Base-by-base conservation (phyloP, 2,797 vertebrate species). In the Rhabdomys pumilio region DNA sequence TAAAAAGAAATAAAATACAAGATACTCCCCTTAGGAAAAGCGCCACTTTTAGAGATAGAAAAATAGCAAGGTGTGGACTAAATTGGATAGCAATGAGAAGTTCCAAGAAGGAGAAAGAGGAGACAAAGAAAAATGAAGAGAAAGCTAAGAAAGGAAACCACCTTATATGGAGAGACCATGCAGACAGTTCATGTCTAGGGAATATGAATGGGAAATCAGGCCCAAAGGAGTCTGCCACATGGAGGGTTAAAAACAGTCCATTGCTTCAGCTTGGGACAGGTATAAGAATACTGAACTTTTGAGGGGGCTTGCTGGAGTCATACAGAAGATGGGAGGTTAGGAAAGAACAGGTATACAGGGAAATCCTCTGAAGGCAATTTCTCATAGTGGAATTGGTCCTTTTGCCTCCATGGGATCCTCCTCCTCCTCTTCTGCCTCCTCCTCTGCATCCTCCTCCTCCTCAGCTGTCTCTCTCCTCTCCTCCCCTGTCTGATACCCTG, bases 81-180 rank as follows among this genome's bases (percentile, higher is more conserved):
- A 93, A 85, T 3, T 63, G 17, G 38, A 82, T 15, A 47, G 41
- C 61, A 69, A 4, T n/a, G 38, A 93, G 86, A 94, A 96, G 79
- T 0, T 79, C 57, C 89, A 89, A 69, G 86, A 93, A 93, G 41
- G 90, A 95, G 75, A 89, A 92, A 91, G 82, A 81, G 86, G 82
- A 81, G 86, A 69, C 0, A 11, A 93, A 44, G 44, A 44, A 44
- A 44, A 76, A 29, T 96, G 59, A 90, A 77, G n/a, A 82, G 82
- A 95, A 92, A 29, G 72, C 88, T 87, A 90, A 77, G 61, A 86
- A 67, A 88, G 63, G 90, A 80, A 53, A n/a, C 41, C 9, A 9
- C 14, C 8, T 77, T 77, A 5, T 31, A 67, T 5, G 3, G 19
- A 47, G 53, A 79, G 7, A 47, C 26, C 47, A 24, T 38, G 44